Evolutionary conservation across 2,113 vertebrate species (phyloP).

Genomic region (Oceanodroma tethys): DNA sequence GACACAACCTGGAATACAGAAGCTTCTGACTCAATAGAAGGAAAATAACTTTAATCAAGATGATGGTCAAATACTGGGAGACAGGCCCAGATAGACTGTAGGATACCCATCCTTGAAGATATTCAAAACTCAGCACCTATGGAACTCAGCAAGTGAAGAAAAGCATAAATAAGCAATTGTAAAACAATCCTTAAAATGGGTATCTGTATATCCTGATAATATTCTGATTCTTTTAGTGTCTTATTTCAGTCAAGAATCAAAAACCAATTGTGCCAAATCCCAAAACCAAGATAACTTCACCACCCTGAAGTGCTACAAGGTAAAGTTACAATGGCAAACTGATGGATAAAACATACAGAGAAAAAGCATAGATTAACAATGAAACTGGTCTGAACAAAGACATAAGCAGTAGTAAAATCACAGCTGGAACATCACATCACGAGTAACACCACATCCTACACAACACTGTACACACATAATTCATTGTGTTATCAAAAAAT

Average conservation of each 20-base stretch:
- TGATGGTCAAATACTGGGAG: not conserved
- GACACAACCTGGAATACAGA: not conserved
- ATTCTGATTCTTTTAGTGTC: not conserved
- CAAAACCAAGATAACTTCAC: not conserved
- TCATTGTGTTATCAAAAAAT: not conserved
- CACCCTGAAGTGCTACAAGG: not conserved
- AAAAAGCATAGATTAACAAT: not conserved
- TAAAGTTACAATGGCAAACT: not conserved
- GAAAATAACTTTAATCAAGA: not conserved
- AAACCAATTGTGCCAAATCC: not conserved
- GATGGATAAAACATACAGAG: not conserved
- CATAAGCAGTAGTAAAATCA: not conserved
- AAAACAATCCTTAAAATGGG: not conserved
- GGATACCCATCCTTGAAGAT: not conserved
- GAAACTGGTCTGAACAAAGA: not conserved
- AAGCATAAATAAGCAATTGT: not conserved
- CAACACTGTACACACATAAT: not conserved
- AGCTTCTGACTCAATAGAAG: not conserved
- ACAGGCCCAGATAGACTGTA: not conserved
- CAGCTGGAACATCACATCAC: not conserved
- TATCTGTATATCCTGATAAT: not conserved
- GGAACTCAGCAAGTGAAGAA: not conserved
- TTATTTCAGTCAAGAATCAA: not conserved
- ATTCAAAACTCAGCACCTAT: not conserved
- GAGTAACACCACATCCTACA: not conserved